phyloP scores from a whole-genome alignment of 2,113 vertebrate genomes.

The Cynoglossus semilaevis region DNA sequence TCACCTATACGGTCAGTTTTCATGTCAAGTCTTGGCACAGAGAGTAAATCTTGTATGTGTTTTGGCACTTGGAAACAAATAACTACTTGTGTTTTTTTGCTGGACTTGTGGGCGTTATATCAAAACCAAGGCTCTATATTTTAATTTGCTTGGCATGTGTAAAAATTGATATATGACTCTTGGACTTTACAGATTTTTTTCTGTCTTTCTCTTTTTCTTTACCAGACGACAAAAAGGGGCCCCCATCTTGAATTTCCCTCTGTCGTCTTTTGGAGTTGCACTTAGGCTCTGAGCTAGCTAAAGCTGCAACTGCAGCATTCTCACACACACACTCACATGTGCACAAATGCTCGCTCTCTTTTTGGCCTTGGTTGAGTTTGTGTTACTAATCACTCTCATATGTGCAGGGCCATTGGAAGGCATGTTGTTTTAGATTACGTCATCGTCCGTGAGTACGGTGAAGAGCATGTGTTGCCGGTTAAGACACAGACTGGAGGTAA shows the following conservation, averaged over 20 bases:
- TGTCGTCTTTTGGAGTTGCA: constrained; percentile 49
- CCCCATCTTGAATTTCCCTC: constrained; percentile 55
- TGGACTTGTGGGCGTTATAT: constrained; percentile 1
- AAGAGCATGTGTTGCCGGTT: constrained; percentile 50
- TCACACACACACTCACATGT: constrained; percentile 12
- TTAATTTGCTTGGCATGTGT: constrained; percentile 15
- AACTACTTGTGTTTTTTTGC: not conserved
- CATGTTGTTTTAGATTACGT: constrained; percentile 57
- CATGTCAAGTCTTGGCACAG: not conserved
- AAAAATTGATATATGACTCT: constrained; percentile 13
- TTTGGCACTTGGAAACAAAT: constrained; percentile 4
- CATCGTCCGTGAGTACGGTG: constrained; percentile 27
- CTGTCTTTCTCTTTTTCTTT: not conserved
- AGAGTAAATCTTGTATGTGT: not conserved
- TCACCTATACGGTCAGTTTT: not conserved
- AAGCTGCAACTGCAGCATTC: constrained; percentile 29
- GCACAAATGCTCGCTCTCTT: constrained; percentile 14
- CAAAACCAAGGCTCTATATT: constrained; percentile 6
- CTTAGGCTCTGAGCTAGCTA: constrained; percentile 30
- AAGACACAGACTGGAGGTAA: constrained; percentile 20
- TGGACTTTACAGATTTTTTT: constrained; percentile 8
- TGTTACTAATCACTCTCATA: constrained; percentile 59
- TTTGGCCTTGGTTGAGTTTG: constrained; percentile 41
- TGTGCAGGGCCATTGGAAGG: constrained; percentile 45
- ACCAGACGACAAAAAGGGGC: constrained; percentile 49